Conservation (phyloP, 2,113 vertebrate species). For the Leptocoma aspasia region DNA sequence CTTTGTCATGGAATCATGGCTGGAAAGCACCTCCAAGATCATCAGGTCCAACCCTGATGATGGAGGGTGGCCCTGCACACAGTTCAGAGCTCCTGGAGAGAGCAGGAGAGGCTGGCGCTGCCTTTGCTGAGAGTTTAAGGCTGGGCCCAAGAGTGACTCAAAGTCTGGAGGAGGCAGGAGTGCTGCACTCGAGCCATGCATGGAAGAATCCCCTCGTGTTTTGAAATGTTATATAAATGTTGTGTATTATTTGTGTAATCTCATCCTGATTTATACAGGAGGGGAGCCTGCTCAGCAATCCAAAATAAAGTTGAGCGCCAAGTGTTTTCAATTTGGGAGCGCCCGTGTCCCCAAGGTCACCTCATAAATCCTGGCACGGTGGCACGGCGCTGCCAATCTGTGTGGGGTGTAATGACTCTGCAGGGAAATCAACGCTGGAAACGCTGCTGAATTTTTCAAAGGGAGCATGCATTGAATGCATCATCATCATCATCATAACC, state of each 20-base stretch:
- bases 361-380: conserved; percentile 45
- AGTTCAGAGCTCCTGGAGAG: background rate
- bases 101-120: background rate
- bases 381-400: conserved; percentile 27
- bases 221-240: background rate
- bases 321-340: conserved; percentile 36
- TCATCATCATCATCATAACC: conserved; percentile 42
- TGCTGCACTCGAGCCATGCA: rapidly evolving
- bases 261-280: conserved; percentile 45
- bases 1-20: rapidly evolving
- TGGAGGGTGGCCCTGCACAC: background rate
- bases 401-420: conserved; percentile 59
- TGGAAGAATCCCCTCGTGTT: background rate
- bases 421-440: conserved; percentile 65
- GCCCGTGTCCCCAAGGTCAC: conserved; percentile 63
- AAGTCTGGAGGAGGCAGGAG: background rate
- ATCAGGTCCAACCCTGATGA: background rate
- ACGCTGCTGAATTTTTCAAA: conserved; percentile 45
- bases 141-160: background rate
- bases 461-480: conserved; percentile 22
- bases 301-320: background rate
- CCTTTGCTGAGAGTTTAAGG: background rate
- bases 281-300: background rate
- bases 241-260: conserved; percentile 42
- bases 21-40: background rate